Percentiles rank a stretch among this genome's conserved stretches.
Evolutionary conservation across 1,140 invertebrate species (phyloP).

Genomic region (Wiebesia pumilae): DNA sequence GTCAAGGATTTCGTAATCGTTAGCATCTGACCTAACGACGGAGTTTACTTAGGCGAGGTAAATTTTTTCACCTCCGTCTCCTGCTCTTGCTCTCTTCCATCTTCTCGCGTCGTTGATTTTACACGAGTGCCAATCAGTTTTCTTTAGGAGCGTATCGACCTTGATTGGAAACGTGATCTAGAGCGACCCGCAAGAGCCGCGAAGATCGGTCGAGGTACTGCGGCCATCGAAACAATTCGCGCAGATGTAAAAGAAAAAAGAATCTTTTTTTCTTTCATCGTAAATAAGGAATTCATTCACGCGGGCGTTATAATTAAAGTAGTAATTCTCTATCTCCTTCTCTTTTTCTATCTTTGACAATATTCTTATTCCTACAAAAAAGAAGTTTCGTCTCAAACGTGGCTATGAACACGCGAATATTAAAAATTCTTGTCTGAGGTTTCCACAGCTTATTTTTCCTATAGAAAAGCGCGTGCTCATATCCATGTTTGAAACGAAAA

Average conservation of each 20-base stretch:
- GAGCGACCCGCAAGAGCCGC: slow-evolving; percentile 29
- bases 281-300: slow-evolving; percentile 39
- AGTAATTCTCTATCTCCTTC: slow-evolving; percentile 58
- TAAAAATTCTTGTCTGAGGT: slow-evolving; percentile 45
- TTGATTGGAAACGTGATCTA: slow-evolving; percentile 51
- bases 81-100: background rate
- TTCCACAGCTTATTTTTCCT: slow-evolving; percentile 45
- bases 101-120: background rate
- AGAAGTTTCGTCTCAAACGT: background rate
- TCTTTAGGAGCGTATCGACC: slow-evolving; percentile 33
- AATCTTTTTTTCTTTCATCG: slow-evolving; percentile 53
- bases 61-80: slow-evolving; percentile 17
- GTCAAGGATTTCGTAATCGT: slow-evolving; percentile 50
- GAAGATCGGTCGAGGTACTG: slow-evolving; percentile 4
- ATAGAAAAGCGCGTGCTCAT: background rate
- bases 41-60: slow-evolving; percentile 51
- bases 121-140: slow-evolving; percentile 19
- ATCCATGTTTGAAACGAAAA: slow-evolving; percentile 23
- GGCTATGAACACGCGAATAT: too few relatives aligned
- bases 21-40: slow-evolving; percentile 48
- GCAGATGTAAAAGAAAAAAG: background rate
- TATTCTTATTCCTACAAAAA: slow-evolving; percentile 67
- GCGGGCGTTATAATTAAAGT: slow-evolving; percentile 62
- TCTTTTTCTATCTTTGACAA: slow-evolving; percentile 21
- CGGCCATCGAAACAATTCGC: slow-evolving; percentile 19